Evolutionary conservation across 37 sponge, comb jelly and placozoan species (phyloP).

Genomic region (Beroe forskalii): DNA sequence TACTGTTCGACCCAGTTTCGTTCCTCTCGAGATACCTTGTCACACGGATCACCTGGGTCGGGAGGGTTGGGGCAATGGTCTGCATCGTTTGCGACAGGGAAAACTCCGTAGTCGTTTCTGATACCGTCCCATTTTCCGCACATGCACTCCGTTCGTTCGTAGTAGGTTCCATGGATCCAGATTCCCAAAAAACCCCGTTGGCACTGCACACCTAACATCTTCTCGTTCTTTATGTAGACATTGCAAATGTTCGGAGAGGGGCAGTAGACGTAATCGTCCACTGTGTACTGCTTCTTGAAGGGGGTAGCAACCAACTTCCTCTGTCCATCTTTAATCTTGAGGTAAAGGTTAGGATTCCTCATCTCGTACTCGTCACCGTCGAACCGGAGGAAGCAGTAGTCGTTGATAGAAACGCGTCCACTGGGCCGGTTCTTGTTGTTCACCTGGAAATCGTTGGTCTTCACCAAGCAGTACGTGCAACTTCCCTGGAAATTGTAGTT

Average conservation of each 20-base stretch:
- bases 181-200: background rate
- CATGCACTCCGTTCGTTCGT: slow-evolving; percentile 30
- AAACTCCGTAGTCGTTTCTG: background rate
- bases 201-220: background rate
- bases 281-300: slow-evolving; percentile 14
- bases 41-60: slow-evolving; percentile 35
- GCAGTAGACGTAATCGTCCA: slow-evolving; percentile 3
- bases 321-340: background rate
- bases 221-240: slow-evolving; percentile 21
- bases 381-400: slow-evolving; percentile 10
- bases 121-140: slow-evolving; percentile 54
- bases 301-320: background rate
- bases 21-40: slow-evolving; percentile 9
- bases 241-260: background rate
- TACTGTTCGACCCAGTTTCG: slow-evolving; percentile 31
- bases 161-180: slow-evolving; percentile 49
- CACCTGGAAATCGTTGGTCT: slow-evolving; percentile 43
- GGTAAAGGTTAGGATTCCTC: background rate
- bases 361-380: slow-evolving; percentile 42
- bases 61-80: background rate
- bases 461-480: slow-evolving; percentile 39
- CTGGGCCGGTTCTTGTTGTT: background rate
- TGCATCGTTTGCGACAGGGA: background rate
- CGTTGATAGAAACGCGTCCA: background rate
- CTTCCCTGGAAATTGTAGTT: slow-evolving; percentile 3